Percentiles rank a stretch among this genome's conserved stretches.
Conservation (phyloP, 1,140 invertebrate genomes). For the Drosophila suzukii region DNA sequence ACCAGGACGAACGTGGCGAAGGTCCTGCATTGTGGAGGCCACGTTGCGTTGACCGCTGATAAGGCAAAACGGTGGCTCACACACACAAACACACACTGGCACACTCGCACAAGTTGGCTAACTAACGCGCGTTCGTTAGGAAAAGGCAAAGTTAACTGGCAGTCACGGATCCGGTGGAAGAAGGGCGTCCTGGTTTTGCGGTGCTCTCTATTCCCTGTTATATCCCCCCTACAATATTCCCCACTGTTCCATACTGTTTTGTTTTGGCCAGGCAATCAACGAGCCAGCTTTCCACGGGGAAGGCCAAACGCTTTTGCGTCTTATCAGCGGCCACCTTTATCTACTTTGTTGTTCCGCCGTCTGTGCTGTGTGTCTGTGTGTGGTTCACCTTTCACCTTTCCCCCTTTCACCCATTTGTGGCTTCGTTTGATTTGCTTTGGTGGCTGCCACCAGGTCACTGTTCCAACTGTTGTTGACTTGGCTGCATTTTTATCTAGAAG, state of each 20-base stretch:
- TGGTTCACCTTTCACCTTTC: slow-evolving; percentile 8
- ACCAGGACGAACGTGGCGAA: slow-evolving; percentile 28
- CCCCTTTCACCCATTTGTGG: slow-evolving; percentile 23
- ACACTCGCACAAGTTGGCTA: slow-evolving; percentile 38
- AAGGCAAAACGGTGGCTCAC: slow-evolving; percentile 64
- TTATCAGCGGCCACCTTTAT: slow-evolving; percentile 50
- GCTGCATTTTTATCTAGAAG: slow-evolving; percentile 2
- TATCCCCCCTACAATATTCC: not conserved
- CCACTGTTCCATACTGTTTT: slow-evolving; percentile 43
- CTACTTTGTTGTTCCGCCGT: slow-evolving; percentile 34
- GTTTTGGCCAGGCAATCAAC: slow-evolving; percentile 65
- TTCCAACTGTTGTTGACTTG: not conserved
- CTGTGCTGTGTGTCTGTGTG: not conserved
- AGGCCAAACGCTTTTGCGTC: slow-evolving; percentile 35
- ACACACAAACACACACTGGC: slow-evolving; percentile 6
- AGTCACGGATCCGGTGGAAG: slow-evolving; percentile 48
- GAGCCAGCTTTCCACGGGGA: slow-evolving; percentile 18
- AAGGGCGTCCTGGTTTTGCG: slow-evolving; percentile 21
- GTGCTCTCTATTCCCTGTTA: not conserved
- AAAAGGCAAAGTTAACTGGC: slow-evolving; percentile 72
- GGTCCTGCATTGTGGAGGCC: slow-evolving; percentile 37
- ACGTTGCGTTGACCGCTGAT: slow-evolving; percentile 75
- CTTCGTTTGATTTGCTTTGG: slow-evolving; percentile 4
- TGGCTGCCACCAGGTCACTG: slow-evolving; percentile 1
- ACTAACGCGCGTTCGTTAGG: slow-evolving; percentile 73